Percentiles rank a stretch among this genome's conserved stretches.
Evolutionary conservation across 2,888 invertebrate genomes (phyloP).

Genomic region (Oscheius sp.): DNA sequence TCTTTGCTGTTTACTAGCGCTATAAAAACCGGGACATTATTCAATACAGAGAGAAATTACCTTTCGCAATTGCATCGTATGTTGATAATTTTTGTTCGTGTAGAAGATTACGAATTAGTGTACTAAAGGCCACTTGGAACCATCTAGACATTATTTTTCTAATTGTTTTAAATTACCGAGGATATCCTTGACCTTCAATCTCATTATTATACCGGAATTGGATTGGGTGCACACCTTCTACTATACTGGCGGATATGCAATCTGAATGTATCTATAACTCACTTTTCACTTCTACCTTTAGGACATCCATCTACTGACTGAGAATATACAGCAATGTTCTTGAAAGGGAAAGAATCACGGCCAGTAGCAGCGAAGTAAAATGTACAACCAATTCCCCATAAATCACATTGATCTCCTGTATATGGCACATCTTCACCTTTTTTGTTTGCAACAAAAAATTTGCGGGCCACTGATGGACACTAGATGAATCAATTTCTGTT

Average conservation of each 20-base stretch:
- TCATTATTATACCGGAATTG: background rate
- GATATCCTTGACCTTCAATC: conserved; percentile 11
- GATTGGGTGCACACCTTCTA: conserved; percentile 25
- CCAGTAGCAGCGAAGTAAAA: conserved; percentile 42
- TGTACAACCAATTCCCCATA: conserved; percentile 48
- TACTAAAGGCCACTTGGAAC: conserved; percentile 35
- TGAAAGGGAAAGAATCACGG: conserved; percentile 31
- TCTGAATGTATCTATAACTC: no score
- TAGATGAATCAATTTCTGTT: background rate
- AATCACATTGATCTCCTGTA: conserved; percentile 39
- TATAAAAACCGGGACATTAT: background rate
- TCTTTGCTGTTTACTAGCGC: conserved; percentile 4
- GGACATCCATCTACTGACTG: background rate
- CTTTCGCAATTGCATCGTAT: conserved; percentile 33
- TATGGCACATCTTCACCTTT: conserved; percentile 31
- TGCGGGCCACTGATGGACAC: conserved; percentile 38
- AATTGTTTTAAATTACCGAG: background rate
- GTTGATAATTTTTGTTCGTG: conserved; percentile 37
- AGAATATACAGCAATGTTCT: background rate
- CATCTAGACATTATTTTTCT: conserved; percentile 30
- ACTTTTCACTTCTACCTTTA: no score
- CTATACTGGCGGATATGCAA: background rate
- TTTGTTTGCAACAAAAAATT: no score
- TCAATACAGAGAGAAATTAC: background rate
- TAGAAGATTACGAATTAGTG: conserved; percentile 35